Evolutionary conservation across 2,888 invertebrate species (phyloP), one percentile per base, ranked within the genome.

Genomic region (Busseola fusca): DNA sequence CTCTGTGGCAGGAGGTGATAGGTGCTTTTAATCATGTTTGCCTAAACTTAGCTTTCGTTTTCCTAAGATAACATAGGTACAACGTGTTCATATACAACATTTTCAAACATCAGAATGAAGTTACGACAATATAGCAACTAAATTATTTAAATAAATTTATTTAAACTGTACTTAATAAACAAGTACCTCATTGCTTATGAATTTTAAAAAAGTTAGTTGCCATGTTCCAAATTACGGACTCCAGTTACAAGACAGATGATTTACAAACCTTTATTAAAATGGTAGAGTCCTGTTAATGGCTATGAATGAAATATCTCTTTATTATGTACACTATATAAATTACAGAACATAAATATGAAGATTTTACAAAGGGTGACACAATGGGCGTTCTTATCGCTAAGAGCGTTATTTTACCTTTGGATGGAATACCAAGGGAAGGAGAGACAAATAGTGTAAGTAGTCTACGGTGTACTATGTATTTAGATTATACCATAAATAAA

Each of bases 241-340:
- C 16, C 40, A 62, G 0, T 37, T n/a, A n/a, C 40, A 27, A 64
- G 14, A 57, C n/a, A 12, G 27, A 67, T 54, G 14, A 27, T 27
- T 27, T 66, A 10, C n/a, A 27, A 42, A 16, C 18, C 48, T 60
- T 40, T 34, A 58, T 50, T 30, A 54, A 48, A 58, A 54, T 21
- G 30, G n/a, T n/a, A n/a, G n/a, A n/a, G n/a, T 21, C 64, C 18
- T 45, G 21, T 52, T 69, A 50, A 66, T 57, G 63, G 65, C 65
- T 18, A 56, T 62, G 48, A 82, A 69, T 34, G 7, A 34, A 34
- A 34, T 34, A 34, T n/a, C 34, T 34, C 34, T 34, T 34, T 34
- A 34, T 34, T 34, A 34, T 34, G 34, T 34, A 34, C 5, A 34
- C 34, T 7, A 34, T 34, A 34, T 34, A 34, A 34, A 34, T 34